Evolutionary conservation across 2,113 vertebrate species (phyloP), one percentile per base, ranked within the genome.

Genomic region (Eclectus roratus): DNA sequence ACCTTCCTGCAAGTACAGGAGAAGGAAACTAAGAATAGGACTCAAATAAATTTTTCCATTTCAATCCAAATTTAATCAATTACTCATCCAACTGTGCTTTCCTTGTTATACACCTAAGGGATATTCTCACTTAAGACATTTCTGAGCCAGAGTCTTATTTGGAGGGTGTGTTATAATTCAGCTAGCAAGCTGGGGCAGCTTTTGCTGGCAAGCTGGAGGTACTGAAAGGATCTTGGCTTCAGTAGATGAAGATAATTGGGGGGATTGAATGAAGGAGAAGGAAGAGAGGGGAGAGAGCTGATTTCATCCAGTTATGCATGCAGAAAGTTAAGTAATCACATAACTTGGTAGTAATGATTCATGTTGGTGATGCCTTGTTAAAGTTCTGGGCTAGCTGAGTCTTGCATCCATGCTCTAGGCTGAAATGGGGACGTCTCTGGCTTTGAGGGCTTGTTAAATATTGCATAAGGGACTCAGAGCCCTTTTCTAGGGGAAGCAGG

Each of bases 221-320:
- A 81, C 72, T 91, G 88, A 96, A 93, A 95, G 55, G 85, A 88
- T 88, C 46, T 94, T 95, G 95, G 95, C 93, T 96, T 93, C 74
- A 50, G 18, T 1, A 88, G 70, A 66, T 73, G 78, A 70, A 80
- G 56, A 65, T 93, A 94, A 89, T 31, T 70, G 53, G 72, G 65
- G 63, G 89, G 85, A 66, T 44, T 70, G 80, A 50, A 93, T 1
- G 21, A 80, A 83, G 61, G 87, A 85, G 70, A 81, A 88, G 77
- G 43, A 79, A 82, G 55, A 92, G 61, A 49, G 43, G 28, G 25
- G 28, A 49, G 43, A 74, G 31, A 78, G 23, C 33, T 90, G 29
- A 47, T 94, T 96, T 95, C 56, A 94, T 82, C 49, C 77, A 88
- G 89, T 94, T 95, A 79, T 70, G 64, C 27, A 35, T 73, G 72